phyloP scores from a whole-genome alignment of 2,888 invertebrate species.

The Conchocele bisecta region DNA sequence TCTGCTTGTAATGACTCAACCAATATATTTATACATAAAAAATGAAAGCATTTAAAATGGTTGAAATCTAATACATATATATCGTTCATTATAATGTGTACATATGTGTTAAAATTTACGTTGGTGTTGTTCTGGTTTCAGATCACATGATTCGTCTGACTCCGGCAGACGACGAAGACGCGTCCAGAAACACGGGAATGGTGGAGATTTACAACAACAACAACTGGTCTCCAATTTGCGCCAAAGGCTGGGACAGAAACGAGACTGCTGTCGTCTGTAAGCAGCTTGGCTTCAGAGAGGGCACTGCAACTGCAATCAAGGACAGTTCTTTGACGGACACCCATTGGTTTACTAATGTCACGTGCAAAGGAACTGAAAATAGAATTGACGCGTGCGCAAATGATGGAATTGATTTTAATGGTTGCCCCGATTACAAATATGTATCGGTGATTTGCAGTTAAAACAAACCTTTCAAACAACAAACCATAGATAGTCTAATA shows the following conservation, averaged over 20 bases:
- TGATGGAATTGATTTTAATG: constrained; percentile 44
- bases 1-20: too few relatives aligned
- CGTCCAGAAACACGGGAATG: constrained; percentile 55
- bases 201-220: constrained; percentile 69
- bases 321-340: constrained; percentile 25
- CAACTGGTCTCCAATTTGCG: constrained; percentile 69
- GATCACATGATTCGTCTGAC: constrained; percentile 69
- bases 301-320: constrained; percentile 23
- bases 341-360: constrained; percentile 64
- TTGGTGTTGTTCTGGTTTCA: constrained; percentile 46
- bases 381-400: constrained; percentile 62
- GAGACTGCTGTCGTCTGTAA: constrained; percentile 70
- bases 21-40: too few relatives aligned
- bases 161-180: constrained; percentile 46
- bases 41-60: too few relatives aligned
- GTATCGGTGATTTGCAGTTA: constrained; percentile 52
- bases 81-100: too few relatives aligned
- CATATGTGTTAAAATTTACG: too few relatives aligned
- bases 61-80: too few relatives aligned
- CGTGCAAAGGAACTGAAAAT: constrained; percentile 58
- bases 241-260: constrained; percentile 65
- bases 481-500: too few relatives aligned
- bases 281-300: constrained; percentile 70
- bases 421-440: constrained; percentile 37
- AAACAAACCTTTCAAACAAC: too few relatives aligned